Percentiles rank a stretch among this genome's conserved stretches.
Conservation (phyloP, 2,113 vertebrate genomes). For the Phainopepla nitens region DNA sequence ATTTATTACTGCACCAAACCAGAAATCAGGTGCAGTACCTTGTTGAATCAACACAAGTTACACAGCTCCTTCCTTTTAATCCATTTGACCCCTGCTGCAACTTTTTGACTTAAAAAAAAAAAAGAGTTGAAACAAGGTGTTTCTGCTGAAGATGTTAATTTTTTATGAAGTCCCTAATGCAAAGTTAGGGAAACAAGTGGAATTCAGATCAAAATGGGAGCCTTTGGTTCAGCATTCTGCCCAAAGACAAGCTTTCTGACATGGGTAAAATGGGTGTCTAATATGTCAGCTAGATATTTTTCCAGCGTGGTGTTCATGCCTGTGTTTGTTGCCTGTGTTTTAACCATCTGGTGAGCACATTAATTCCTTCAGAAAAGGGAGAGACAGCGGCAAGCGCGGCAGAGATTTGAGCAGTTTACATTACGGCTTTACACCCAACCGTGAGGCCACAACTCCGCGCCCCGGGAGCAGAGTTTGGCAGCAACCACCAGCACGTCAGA, state of each 20-base stretch:
- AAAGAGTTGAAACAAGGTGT: not conserved
- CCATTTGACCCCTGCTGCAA: not conserved
- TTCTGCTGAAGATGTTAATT: not conserved
- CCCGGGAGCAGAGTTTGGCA: not conserved
- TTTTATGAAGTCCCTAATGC: not conserved
- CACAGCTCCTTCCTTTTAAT: not conserved
- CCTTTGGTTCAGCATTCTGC: not conserved
- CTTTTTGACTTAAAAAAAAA: not conserved
- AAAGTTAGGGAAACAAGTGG: not conserved
- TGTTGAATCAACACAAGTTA: not conserved
- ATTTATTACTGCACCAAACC: not conserved
- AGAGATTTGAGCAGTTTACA: not conserved
- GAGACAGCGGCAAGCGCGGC: fast-evolving
- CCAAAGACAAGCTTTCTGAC: not conserved
- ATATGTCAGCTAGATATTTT: not conserved
- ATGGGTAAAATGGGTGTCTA: not conserved
- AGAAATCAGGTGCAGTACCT: not conserved
- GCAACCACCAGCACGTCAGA: not conserved
- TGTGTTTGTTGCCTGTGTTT: not conserved
- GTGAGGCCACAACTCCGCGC: not conserved
- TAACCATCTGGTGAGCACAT: conserved; percentile 3
- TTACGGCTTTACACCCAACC: not conserved
- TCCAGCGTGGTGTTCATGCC: not conserved
- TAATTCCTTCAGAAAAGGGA: not conserved
- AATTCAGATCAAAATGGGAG: not conserved